Evolutionary conservation across 2,113 vertebrate species (phyloP).

Genomic region (Myotis brandtii): DNA sequence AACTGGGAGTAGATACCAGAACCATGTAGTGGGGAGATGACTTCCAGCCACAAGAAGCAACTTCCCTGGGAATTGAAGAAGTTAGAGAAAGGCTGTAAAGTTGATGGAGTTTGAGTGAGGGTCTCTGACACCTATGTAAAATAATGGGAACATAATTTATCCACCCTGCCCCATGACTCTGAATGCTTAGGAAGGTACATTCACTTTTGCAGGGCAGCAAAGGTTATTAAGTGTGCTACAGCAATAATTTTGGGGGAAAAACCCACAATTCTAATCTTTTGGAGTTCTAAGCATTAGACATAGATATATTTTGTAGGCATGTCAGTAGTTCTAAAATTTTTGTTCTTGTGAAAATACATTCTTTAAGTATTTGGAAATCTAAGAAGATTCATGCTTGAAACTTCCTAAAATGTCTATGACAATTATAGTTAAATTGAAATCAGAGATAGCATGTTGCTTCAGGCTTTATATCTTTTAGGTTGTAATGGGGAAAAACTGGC

Average conservation of each 20-base stretch:
- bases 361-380: neutral
- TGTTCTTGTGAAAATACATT: neutral
- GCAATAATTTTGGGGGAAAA: neutral
- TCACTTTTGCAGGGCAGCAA: constrained; percentile 62
- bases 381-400: constrained; percentile 43
- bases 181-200: constrained; percentile 67
- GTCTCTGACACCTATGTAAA: constrained; percentile 20
- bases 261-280: neutral
- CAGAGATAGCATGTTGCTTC: neutral
- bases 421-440: neutral
- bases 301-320: neutral
- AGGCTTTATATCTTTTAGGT: neutral
- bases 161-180: neutral
- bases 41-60: neutral
- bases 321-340: neutral
- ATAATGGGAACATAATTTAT: constrained; percentile 18
- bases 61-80: constrained; percentile 8
- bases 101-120: neutral
- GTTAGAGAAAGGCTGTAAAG: constrained; percentile 17
- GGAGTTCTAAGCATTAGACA: neutral
- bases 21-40: neutral
- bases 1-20: neutral
- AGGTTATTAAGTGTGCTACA: constrained; percentile 63
- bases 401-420: neutral
- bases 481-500: neutral